Evolutionary conservation across 2,113 vertebrate species (phyloP).

Genomic region (Pelecanus crispus): DNA sequence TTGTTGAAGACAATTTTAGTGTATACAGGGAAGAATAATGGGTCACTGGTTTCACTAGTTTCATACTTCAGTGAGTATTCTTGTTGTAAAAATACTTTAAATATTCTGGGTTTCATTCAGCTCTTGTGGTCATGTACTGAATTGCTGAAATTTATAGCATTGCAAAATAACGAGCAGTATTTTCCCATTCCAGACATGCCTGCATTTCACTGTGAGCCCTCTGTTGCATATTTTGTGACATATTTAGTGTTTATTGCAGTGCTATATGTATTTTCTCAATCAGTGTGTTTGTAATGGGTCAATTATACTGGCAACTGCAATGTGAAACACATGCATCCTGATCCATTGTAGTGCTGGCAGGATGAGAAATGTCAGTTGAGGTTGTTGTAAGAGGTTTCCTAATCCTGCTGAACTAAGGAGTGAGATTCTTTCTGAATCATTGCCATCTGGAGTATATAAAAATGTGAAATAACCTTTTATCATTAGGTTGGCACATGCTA

Average conservation of each 20-base stretch:
- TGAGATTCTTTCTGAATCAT: slow-evolving; percentile 32
- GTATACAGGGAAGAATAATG: background rate
- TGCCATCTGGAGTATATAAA: slow-evolving; percentile 55
- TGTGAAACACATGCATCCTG: background rate
- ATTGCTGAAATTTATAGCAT: background rate
- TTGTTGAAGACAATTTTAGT: background rate
- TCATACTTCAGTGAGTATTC: background rate
- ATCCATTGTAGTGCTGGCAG: slow-evolving; percentile 43
- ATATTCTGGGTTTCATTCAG: background rate
- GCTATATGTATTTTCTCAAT: background rate
- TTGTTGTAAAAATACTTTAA: background rate
- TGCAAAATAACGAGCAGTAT: background rate
- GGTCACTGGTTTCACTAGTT: background rate
- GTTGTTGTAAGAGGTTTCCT: slow-evolving; percentile 43
- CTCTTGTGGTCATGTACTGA: background rate
- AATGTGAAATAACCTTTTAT: slow-evolving; percentile 51
- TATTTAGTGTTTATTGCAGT: slow-evolving; percentile 9
- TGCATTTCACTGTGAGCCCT: background rate
- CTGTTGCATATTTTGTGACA: background rate
- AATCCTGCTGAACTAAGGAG: slow-evolving; percentile 45
- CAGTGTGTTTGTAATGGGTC: background rate
- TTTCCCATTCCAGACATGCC: background rate
- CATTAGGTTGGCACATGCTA: background rate
- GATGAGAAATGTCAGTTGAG: slow-evolving; percentile 51
- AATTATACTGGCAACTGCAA: background rate